phyloP scores from a whole-genome alignment of 2,888 invertebrate species.

The Desoria tigrina region DNA sequence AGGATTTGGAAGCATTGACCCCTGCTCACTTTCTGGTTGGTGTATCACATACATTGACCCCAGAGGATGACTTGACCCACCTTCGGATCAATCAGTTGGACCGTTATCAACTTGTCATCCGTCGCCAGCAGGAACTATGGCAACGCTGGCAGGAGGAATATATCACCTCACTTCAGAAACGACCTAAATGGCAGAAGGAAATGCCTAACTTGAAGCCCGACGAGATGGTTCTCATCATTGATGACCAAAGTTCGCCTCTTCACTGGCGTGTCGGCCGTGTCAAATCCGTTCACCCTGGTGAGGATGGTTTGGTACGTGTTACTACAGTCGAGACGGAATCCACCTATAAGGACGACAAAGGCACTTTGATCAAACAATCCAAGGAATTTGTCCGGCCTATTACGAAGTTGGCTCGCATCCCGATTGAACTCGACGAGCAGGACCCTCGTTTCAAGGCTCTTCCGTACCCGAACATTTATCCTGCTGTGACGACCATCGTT shows the following conservation, averaged over 20 bases:
- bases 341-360: not conserved
- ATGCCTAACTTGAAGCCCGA: constrained; percentile 21
- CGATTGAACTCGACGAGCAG: constrained; percentile 14
- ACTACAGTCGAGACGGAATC: constrained; percentile 21
- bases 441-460: constrained; percentile 14
- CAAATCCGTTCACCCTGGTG: constrained; percentile 23
- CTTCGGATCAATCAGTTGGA: constrained; percentile 21
- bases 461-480: not conserved
- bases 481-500: not conserved
- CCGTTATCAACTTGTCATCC: constrained; percentile 23
- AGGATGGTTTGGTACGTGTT: constrained; percentile 28
- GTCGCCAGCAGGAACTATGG: constrained; percentile 30
- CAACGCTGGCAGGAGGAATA: constrained; percentile 32
- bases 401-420: constrained; percentile 14
- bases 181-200: constrained; percentile 14
- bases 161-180: constrained; percentile 18
- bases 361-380: not conserved
- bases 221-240: constrained; percentile 31
- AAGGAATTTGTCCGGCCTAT: constrained; percentile 28
- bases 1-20: constrained; percentile 52
- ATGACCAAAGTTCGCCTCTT: constrained; percentile 22
- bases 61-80: constrained; percentile 22
- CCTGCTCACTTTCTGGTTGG: constrained; percentile 55
- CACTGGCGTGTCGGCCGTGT: constrained; percentile 30
- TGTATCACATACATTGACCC: constrained; percentile 34